Conservation (phyloP, 2,113 vertebrate species). For the Numida meleagris region DNA sequence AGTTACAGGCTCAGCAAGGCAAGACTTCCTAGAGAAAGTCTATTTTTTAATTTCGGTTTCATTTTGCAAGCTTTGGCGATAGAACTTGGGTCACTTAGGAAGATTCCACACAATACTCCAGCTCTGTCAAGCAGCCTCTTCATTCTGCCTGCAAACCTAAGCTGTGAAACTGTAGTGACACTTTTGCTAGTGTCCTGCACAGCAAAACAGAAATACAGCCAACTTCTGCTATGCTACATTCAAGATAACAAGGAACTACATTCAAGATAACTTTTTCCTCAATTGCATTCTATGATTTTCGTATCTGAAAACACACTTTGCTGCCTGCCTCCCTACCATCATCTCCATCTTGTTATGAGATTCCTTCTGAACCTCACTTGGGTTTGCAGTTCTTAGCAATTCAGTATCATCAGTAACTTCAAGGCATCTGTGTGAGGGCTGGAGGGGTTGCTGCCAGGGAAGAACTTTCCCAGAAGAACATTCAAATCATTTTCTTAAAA, state of each 20-base stretch:
- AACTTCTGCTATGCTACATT: not conserved
- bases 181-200: not conserved
- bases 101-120: not conserved
- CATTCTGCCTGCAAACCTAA: not conserved
- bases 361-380: not conserved
- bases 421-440: not conserved
- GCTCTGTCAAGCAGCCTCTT: not conserved
- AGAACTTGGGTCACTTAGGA: not conserved
- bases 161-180: not conserved
- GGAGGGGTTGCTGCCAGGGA: not conserved
- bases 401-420: not conserved
- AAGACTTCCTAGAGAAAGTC: not conserved
- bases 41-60: not conserved
- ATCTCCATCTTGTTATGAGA: not conserved
- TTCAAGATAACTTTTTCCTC: not conserved
- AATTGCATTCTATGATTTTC: not conserved
- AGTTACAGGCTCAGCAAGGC: not conserved
- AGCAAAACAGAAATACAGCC: not conserved
- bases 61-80: not conserved
- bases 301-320: not conserved
- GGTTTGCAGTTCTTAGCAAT: not conserved
- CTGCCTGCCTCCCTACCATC: not conserved
- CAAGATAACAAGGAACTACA: not conserved
- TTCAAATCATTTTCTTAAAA: conserved; percentile 6
- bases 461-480: not conserved